phyloP scores from a whole-genome alignment of 2,888 invertebrate genomes.

The Philereme vetulata region DNA sequence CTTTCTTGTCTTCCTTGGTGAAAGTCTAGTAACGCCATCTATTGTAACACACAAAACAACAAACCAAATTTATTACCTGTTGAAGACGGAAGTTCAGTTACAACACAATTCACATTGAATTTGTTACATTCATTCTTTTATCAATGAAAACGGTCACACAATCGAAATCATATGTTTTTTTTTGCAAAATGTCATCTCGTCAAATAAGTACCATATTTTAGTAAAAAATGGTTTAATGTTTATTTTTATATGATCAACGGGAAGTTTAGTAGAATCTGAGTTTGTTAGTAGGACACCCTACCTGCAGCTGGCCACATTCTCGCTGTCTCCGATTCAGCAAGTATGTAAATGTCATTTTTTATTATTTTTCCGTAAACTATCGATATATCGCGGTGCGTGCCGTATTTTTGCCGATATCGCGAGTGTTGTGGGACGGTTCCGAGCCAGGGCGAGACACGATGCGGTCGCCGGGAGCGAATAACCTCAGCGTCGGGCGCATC shows the following conservation, averaged over 20 bases:
- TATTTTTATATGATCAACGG: background rate
- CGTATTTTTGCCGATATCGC: constrained; percentile 32
- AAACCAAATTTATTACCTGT: too few relatives aligned
- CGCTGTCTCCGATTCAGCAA: constrained; percentile 80
- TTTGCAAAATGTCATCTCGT: too few relatives aligned
- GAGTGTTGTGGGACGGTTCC: constrained; percentile 9
- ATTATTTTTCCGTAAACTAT: constrained; percentile 40
- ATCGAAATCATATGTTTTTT: constrained; percentile 29
- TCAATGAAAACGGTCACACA: background rate
- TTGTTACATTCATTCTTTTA: too few relatives aligned
- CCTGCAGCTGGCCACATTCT: constrained; percentile 76
- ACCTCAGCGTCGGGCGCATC: constrained; percentile 70
- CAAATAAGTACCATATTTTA: too few relatives aligned
- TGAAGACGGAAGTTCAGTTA: too few relatives aligned
- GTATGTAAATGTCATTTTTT: constrained; percentile 84
- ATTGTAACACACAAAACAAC: too few relatives aligned
- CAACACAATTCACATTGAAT: too few relatives aligned
- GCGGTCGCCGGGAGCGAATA: constrained; percentile 58
- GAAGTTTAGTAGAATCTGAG: constrained; percentile 26
- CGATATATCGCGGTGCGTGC: constrained; percentile 46
- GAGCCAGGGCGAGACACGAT: constrained; percentile 43
- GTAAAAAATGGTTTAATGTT: too few relatives aligned
- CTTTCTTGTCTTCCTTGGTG: too few relatives aligned
- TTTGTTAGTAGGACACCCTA: constrained; percentile 65
- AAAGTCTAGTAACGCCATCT: too few relatives aligned